Base-by-base conservation (phyloP, 2,888 invertebrate species). In the Heliconius ismenius region DNA sequence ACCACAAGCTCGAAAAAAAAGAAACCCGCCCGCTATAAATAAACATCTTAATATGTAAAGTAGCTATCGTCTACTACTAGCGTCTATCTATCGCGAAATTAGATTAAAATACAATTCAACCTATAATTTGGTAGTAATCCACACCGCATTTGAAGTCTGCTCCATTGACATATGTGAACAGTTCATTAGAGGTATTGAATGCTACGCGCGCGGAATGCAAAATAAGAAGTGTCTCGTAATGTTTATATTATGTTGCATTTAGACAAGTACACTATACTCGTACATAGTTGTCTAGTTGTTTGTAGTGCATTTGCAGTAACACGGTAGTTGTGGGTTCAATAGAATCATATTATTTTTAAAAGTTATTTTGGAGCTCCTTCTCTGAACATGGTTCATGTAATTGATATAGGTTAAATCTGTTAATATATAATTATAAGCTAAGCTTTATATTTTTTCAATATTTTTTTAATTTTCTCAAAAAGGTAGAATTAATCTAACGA, bases 161-260 rank as follows among this genome's bases (percentile, higher is more conserved):
- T 62, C 74, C 67, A 62, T 73, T 72, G 76, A 76, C 62, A 73
- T 18, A 36, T 24, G 76, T 60, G 70, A 58, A 78, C 76, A 83
- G 81, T 84, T 83, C 83, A 83, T 84, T 83, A 83, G 81, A 76
- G 77, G 77, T 81, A 83, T 83, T 82, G 81, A 83, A 82, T 81
- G 73, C 32, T 65, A 64, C 79, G 79, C 76, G 79, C 63, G 68
- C 43, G 68, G 82, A 81, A 83, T 81, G 76, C 68, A 75, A 74
- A 80, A 69, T 74, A 67, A n/a, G 24, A 10, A 60, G 39, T 39
- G 36, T 62, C 39, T 26, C 62, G 24, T 72, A 60, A 72, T 26
- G 39, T 21, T 73, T 65, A 65, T 65, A 49, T 26, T 36, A 32
- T 15, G 26, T 68, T 68, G 21, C 21, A 21, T 21, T 21, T 54